phyloP scores from a whole-genome alignment of 1,140 invertebrate genomes.

The Saccostrea glomerata region DNA sequence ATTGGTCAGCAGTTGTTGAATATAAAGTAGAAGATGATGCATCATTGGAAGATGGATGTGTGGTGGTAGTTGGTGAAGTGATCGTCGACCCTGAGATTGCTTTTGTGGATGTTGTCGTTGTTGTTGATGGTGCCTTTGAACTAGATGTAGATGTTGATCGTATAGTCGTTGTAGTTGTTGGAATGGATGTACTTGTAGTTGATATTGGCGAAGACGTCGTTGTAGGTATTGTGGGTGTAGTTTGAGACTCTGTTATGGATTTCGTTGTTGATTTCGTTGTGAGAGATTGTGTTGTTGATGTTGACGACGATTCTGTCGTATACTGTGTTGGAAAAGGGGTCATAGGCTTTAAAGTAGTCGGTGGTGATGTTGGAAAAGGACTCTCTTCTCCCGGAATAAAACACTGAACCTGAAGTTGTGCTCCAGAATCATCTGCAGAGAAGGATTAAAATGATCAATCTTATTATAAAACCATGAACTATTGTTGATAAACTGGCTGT shows the following conservation, averaged over 20 bases:
- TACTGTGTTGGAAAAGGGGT: not conserved
- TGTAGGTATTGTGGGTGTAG: not conserved
- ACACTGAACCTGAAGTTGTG: not conserved
- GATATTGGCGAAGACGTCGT: not conserved
- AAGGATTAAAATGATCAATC: not conserved
- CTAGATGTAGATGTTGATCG: not conserved
- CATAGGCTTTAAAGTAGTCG: not conserved
- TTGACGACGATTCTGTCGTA: not conserved
- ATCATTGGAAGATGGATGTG: not conserved
- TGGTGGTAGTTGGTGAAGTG: not conserved
- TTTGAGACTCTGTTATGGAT: not conserved
- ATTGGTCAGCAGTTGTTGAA: not conserved
- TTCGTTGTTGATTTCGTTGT: not conserved
- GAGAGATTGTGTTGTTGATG: not conserved
- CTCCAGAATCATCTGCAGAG: not conserved
- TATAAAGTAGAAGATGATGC: not conserved
- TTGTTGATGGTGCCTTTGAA: not conserved
- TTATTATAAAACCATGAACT: not conserved
- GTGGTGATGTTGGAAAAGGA: not conserved
- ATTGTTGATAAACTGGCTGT: not conserved
- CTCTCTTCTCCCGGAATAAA: not conserved
- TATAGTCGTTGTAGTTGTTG: not conserved
- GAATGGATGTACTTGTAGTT: not conserved
- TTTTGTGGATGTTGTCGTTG: not conserved
- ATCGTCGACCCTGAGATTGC: not conserved